These are phyloP conservation scores for Leptinotarsa haldemani DNA, from an alignment of 2,888 invertebrate species.

Conservation along the genomic window DNA sequence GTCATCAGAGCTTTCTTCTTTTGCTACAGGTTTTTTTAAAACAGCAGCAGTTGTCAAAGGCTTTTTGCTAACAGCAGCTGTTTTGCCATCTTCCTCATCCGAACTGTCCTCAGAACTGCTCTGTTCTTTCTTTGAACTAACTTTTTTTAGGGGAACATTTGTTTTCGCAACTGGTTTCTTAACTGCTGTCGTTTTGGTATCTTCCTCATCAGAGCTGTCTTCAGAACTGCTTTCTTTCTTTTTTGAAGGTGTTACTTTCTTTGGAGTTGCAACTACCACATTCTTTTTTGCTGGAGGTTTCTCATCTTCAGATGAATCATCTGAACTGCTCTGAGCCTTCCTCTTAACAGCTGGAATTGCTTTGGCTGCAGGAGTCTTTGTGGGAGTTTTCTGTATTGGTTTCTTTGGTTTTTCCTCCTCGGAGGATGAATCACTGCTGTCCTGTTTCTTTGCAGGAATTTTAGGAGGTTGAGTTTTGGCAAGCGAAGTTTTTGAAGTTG, in stretches of 20 bases:
- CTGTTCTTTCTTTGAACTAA: conserved; percentile 7
- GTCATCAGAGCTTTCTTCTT: conserved; percentile 44
- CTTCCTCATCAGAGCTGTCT: conserved; percentile 43
- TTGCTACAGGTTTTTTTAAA: conserved; percentile 29
- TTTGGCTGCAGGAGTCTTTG: not conserved
- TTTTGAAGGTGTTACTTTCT: conserved; percentile 22
- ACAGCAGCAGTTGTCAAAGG: conserved; percentile 25
- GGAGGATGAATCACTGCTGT: conserved; percentile 14
- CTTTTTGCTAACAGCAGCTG: conserved; percentile 28
- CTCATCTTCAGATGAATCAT: conserved; percentile 53
- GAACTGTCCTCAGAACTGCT: conserved; percentile 46
- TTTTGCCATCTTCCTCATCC: conserved; percentile 42
- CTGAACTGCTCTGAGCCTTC: conserved; percentile 47
- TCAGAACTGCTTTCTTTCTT: conserved; percentile 41
- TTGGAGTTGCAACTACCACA: conserved; percentile 6
- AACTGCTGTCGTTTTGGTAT: conserved; percentile 41
- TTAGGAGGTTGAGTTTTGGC: conserved; percentile 21
- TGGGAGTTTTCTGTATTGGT: conserved; percentile 9
- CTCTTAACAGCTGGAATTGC: conserved; percentile 15
- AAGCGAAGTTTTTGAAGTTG: conserved; percentile 25
- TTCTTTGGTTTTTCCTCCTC: conserved; percentile 24
- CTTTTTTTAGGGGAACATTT: not conserved
- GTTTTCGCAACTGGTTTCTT: conserved; percentile 42
- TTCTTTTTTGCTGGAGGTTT: conserved; percentile 34
- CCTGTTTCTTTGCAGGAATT: conserved; percentile 4